Base-by-base conservation (phyloP, 2,113 vertebrate genomes). In the Psammodynastes pulverulentus region DNA sequence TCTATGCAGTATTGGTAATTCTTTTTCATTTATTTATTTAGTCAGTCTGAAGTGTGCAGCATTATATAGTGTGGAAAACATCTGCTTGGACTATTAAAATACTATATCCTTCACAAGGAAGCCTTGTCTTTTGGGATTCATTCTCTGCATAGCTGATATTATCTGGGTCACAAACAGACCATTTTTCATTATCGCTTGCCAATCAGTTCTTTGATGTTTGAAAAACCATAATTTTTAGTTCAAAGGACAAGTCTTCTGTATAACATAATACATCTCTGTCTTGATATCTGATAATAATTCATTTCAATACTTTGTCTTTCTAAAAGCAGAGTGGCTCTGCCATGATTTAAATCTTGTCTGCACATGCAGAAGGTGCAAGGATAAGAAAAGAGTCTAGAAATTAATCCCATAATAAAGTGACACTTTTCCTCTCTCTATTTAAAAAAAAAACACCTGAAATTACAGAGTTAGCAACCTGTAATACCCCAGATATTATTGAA, bases 251-350 rank as follows among this genome's bases (percentile, higher is more conserved):
- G 45, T 92, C 89, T 51, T 45, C 29, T 54, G 12, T 86, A 29
- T 13, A 58, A 84, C 86, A 39, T 6, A 56, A 1, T 84, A 79
- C 84, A 93, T 93, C 90, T 89, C 39, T n/a, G 49, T 95, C 93
- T 94, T 84, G 89, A 94, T 91, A n/a, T 89, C 67, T 94, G 3
- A 12, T 58, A 91, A 54, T 46, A 91, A 91, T 29, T 21, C 88
- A 1, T 91, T 94, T 91, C 43, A 92, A 86, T 24, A 49, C 62
- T 15, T 15, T 23, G 45, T 43, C 56, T 87, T 34, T 86, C 13
- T 13, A 87, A 62, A 62, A 45, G 51, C 46, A 58, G 19, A 58
- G 9, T n/a, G 48, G 39, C 45, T 72, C 19, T 90, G 29, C 79
- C 15, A 9, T 19, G 8, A 85, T 54, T 54, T 39, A 90, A 90